These are phyloP conservation scores for Leptatherina wallacei DNA, from an alignment of 2,797 vertebrate species.

Conservation along the genomic window DNA sequence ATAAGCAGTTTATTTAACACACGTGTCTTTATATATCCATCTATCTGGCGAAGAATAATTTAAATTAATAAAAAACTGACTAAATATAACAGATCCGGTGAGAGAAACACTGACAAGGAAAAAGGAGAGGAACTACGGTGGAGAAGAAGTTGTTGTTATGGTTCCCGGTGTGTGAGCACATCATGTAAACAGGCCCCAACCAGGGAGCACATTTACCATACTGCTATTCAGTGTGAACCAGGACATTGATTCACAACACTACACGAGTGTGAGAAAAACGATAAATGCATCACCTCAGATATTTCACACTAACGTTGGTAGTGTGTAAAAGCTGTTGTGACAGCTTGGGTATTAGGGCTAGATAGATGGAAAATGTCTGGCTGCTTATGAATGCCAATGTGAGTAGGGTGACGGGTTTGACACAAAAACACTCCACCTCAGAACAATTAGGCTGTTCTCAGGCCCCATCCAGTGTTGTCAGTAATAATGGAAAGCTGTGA, in stretches of 20 bases:
- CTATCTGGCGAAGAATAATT: slow-evolving; percentile 20
- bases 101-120: slow-evolving; percentile 11
- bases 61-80: slow-evolving; percentile 37
- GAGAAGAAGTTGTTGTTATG: slow-evolving; percentile 59
- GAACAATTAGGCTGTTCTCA: slow-evolving; percentile 83
- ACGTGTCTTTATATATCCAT: slow-evolving; percentile 18
- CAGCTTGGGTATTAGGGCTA: slow-evolving; percentile 81
- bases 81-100: slow-evolving; percentile 29
- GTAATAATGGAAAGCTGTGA: slow-evolving; percentile 84
- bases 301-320: slow-evolving; percentile 80
- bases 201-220: slow-evolving; percentile 76
- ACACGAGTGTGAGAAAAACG: slow-evolving; percentile 81
- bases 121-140: slow-evolving; percentile 13
- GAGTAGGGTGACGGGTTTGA: slow-evolving; percentile 78
- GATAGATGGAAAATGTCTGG: slow-evolving; percentile 81
- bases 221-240: slow-evolving; percentile 77
- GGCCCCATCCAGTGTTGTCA: slow-evolving; percentile 80
- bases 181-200: slow-evolving; percentile 77
- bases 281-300: slow-evolving; percentile 84
- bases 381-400: slow-evolving; percentile 82
- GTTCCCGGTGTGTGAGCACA: slow-evolving; percentile 71
- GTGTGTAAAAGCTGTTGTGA: slow-evolving; percentile 83
- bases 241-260: slow-evolving; percentile 83
- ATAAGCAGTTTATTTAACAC: slow-evolving; percentile 65
- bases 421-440: slow-evolving; percentile 82